phyloP scores from a whole-genome alignment of 2,797 vertebrate species.

The Hozukius guyotensis region DNA sequence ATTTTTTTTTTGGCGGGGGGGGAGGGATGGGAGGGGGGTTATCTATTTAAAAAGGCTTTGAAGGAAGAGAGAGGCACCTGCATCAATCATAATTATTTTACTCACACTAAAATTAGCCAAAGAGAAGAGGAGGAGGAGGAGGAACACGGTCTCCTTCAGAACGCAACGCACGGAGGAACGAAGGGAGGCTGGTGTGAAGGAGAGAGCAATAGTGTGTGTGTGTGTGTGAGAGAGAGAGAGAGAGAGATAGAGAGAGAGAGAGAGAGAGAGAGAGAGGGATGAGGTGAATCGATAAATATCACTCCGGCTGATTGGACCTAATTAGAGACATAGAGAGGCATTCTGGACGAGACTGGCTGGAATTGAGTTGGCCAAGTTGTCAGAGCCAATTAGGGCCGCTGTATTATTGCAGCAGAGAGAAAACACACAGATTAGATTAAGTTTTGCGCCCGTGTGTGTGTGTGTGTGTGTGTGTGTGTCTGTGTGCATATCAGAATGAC shows the following conservation, averaged over 20 bases:
- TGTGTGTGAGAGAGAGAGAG: background rate
- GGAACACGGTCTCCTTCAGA: slow-evolving; percentile 71
- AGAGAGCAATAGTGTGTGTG: background rate
- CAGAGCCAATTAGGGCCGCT: slow-evolving; percentile 79
- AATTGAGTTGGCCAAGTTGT: slow-evolving; percentile 79
- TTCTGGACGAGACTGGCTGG: slow-evolving; percentile 73
- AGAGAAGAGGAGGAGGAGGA: slow-evolving; percentile 16
- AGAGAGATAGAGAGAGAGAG: slow-evolving; percentile 2
- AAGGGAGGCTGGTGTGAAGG: slow-evolving; percentile 22
- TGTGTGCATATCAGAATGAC: slow-evolving; percentile 16
- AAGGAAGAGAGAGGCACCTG: slow-evolving; percentile 75
- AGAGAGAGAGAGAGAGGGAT: slow-evolving; percentile 30
- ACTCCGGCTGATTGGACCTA: slow-evolving; percentile 81
- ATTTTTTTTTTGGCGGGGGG: background rate
- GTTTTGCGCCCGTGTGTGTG: slow-evolving; percentile 18
- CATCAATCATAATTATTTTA: slow-evolving; percentile 84
- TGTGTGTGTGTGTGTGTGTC: background rate
- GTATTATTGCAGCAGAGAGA: slow-evolving; percentile 74
- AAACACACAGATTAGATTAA: slow-evolving; percentile 77
- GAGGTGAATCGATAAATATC: slow-evolving; percentile 84
- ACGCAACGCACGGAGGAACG: slow-evolving; percentile 20
- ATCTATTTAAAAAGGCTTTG: slow-evolving; percentile 72
- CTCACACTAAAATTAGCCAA: slow-evolving; percentile 74
- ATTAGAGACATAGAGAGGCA: slow-evolving; percentile 79
- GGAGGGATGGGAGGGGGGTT: background rate